Evolutionary conservation across 2,113 vertebrate genomes (phyloP), one percentile per base, ranked within the genome.

Genomic region (Conger conger): DNA sequence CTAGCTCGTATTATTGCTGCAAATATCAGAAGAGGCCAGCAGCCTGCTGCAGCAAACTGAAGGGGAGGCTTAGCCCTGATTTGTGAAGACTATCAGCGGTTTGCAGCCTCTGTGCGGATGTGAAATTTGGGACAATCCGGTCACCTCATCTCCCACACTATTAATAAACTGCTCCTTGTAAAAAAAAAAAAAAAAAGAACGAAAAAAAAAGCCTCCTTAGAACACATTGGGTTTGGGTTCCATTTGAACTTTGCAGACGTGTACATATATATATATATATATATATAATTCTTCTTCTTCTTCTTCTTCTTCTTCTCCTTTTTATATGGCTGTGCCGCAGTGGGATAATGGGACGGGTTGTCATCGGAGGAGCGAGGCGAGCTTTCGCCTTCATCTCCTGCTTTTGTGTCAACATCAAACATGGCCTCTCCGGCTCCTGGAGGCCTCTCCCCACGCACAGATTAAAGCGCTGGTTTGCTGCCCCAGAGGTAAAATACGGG

Each of bases 391-490:
- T 87, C 83, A 85, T 88, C 83, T 87, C 33, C 37, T 37, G 81
- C 82, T 85, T 83, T 86, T 83, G 87, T 87, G 78, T 88, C 86
- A 85, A 83, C 86, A 86, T 85, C 84, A 86, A 87, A 86, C 79
- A 85, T 82, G n/a, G 78, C 79, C 88, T 84, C 80, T 63, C 83
- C 85, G 85, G 83, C 79, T 84, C 60, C 40, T 79, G 76, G 78
- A 40, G 84, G 77, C 53, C 68, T 57, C 36, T 78, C 83, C 78
- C 80, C 45, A 85, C 68, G 57, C 73, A 50, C 85, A 88, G 85
- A 88, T 90, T 87, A 88, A 82, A 90, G 83, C 79, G 73, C 73
- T 38, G 79, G 79, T 84, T 87, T 81, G 79, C 85, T 80, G 73
- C 85, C 80, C 78, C 86, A 87, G 84, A 88, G 84, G 82, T 81